Percentiles rank a stretch among this genome's conserved stretches.
These are phyloP conservation scores for Sebastes cheni DNA, from an alignment of 2,797 vertebrate species.

Conservation along the genomic window DNA sequence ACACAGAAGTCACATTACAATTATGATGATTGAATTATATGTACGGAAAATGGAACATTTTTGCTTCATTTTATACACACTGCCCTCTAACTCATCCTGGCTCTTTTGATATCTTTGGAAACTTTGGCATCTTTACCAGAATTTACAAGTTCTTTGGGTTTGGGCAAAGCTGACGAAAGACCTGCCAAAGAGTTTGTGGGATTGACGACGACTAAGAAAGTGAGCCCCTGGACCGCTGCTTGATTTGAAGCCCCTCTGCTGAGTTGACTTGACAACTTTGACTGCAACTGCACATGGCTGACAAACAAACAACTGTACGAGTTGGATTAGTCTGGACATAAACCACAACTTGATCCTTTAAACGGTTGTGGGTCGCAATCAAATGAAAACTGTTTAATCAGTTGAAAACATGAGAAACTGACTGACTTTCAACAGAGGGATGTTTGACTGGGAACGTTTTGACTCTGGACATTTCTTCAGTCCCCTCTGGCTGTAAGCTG, in stretches of 20 bases:
- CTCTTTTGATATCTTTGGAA: conserved; percentile 30
- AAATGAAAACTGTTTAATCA: conserved; percentile 29
- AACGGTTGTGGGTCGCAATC: conserved; percentile 10
- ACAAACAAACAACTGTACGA: conserved; percentile 10
- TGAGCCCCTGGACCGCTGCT: background rate
- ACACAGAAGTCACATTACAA: background rate
- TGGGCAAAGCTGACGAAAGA: background rate
- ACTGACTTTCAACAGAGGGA: conserved; percentile 5
- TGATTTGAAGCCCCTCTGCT: conserved; percentile 28
- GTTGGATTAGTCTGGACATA: conserved; percentile 10
- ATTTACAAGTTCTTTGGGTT: conserved; percentile 44
- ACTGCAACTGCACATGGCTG: conserved; percentile 20
- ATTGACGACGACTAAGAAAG: background rate
- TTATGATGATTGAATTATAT: background rate
- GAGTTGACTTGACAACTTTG: conserved; percentile 21
- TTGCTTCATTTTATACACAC: background rate
- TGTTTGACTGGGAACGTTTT: conserved; percentile 32
- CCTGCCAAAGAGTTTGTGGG: conserved; percentile 32
- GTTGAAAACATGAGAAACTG: conserved; percentile 20
- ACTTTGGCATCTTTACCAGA: conserved; percentile 11
- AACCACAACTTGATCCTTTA: conserved; percentile 18
- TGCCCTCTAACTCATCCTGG: conserved; percentile 3
- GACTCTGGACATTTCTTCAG: conserved; percentile 36
- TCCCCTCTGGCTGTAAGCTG: conserved; percentile 36
- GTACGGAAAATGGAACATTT: background rate